Conservation (phyloP, 2,888 invertebrate species). For the Trissolcus japonicus region DNA sequence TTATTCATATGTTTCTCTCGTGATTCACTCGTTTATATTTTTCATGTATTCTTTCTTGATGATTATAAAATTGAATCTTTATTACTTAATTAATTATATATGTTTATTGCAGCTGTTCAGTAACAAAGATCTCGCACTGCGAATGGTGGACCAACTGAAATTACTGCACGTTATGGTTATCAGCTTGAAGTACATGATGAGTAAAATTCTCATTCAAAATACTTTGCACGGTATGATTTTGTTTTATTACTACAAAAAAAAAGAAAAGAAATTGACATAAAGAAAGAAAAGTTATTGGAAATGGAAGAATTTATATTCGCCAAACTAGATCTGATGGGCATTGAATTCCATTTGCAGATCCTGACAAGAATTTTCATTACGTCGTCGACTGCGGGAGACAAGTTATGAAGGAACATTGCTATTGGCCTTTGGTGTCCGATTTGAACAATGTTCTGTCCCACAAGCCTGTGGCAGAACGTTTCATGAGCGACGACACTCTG, state of each 20-base stretch:
- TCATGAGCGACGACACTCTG: slow-evolving; percentile 91
- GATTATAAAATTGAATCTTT: background rate
- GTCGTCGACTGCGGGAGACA: slow-evolving; percentile 94
- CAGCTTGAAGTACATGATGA: slow-evolving; percentile 94
- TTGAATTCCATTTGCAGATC: slow-evolving; percentile 77
- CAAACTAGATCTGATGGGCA: background rate
- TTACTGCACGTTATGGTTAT: slow-evolving; percentile 95
- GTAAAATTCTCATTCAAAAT: slow-evolving; percentile 90
- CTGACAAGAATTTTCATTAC: slow-evolving; percentile 87
- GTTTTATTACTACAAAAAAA: no score
- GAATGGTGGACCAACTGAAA: slow-evolving; percentile 93
- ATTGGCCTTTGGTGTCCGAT: slow-evolving; percentile 98
- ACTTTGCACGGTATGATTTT: slow-evolving; percentile 84
- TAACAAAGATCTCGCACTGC: slow-evolving; percentile 91
- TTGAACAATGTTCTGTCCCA: slow-evolving; percentile 97
- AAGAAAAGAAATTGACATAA: no score
- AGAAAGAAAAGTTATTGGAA: background rate
- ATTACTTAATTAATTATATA: background rate
- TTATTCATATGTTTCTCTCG: no score
- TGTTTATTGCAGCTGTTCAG: slow-evolving; percentile 86
- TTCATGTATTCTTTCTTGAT: no score
- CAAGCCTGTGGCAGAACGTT: slow-evolving; percentile 91
- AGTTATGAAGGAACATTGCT: slow-evolving; percentile 98
- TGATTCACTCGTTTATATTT: no score
- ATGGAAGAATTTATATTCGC: background rate